These are phyloP conservation scores for Antheraea yamamai DNA, from an alignment of 2,888 invertebrate genomes.

Conservation along the genomic window DNA sequence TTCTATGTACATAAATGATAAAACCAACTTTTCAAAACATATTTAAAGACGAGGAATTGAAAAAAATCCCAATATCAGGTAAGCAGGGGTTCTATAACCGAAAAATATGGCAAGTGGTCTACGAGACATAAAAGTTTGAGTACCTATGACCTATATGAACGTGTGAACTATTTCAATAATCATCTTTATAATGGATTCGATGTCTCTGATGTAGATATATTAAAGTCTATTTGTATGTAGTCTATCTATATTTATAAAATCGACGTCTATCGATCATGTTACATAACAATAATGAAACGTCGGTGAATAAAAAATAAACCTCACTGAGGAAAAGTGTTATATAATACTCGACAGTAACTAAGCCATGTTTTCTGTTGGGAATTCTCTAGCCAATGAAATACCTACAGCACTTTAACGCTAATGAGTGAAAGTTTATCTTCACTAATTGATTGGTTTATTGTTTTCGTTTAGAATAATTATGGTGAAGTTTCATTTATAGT, in stretches of 20 bases:
- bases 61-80: too few relatives aligned
- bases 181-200: background rate
- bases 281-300: background rate
- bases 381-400: conserved; percentile 22
- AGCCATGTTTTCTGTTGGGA: conserved; percentile 15
- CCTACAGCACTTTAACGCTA: conserved; percentile 25
- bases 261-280: background rate
- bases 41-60: too few relatives aligned
- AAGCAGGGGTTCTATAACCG: too few relatives aligned
- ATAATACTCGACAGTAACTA: conserved; percentile 7
- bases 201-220: background rate
- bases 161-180: background rate
- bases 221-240: background rate
- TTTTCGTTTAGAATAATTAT: conserved; percentile 18
- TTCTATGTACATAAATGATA: too few relatives aligned
- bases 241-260: background rate
- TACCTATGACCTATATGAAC: too few relatives aligned
- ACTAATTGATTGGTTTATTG: conserved; percentile 33
- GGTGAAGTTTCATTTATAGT: background rate
- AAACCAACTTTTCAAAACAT: too few relatives aligned
- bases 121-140: too few relatives aligned
- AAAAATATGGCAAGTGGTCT: too few relatives aligned
- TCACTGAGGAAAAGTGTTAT: background rate
- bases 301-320: background rate
- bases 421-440: conserved; percentile 28